Conservation (phyloP, 2,113 vertebrate species). For the Atrichornis clamosus region DNA sequence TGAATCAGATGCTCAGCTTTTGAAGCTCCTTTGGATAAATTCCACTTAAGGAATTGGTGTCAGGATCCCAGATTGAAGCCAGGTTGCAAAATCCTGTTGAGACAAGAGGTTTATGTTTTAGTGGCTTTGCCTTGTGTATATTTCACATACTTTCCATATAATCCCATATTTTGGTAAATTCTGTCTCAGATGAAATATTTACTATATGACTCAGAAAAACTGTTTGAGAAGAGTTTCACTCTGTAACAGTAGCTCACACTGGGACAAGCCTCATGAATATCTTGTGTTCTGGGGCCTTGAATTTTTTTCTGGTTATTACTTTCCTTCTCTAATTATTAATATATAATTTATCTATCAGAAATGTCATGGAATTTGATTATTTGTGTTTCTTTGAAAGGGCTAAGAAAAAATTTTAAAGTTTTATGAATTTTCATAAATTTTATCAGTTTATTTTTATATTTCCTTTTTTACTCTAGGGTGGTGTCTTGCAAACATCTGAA, state of each 20-base stretch:
- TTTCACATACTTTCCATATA: constrained; percentile 32
- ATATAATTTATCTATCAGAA: neutral
- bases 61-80: neutral
- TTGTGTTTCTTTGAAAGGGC: neutral
- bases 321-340: neutral
- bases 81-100: constrained; percentile 14
- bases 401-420: too few relatives aligned
- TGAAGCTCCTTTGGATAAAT: neutral
- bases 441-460: neutral
- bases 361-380: neutral
- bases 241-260: neutral
- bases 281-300: neutral
- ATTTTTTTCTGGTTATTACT: neutral
- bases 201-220: neutral
- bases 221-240: neutral
- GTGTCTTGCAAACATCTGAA: neutral
- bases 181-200: neutral
- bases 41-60: neutral
- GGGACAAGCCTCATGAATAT: neutral
- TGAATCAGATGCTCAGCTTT: neutral
- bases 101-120: neutral
- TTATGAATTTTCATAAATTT: too few relatives aligned
- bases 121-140: neutral
- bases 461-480: neutral
- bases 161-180: constrained; percentile 39